Evolutionary conservation across 92 coral and sea anemone genomes (phyloP), one percentile per base, ranked within the genome.

Genomic region (Micromussa lordhowensis): DNA sequence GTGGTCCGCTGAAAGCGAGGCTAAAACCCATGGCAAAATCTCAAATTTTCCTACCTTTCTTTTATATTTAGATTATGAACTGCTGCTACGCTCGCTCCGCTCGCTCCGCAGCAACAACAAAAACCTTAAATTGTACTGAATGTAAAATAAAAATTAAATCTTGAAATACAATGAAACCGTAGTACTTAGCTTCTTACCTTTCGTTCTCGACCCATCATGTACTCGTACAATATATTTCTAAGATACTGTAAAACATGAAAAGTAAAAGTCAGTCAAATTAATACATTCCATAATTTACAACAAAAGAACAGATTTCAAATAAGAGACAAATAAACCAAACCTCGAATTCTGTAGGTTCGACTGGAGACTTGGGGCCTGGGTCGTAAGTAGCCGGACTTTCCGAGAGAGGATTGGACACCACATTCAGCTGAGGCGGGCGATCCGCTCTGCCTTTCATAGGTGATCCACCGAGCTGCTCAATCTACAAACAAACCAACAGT

Each of bases 191-290:
- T 14, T 29, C 36, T 32, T 32, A 98, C 99, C 98, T 92, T 92
- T 78, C 93, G 82, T 68, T 98, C 98, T 40, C 91, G 91, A 32
- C 99, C 99, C 99, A 98, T 98, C 99, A 98, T 98, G 92, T 94
- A 98, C 85, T 98, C 97, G 85, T 92, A 98, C 82, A 98, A 82
- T 68, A 98, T 96, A 89, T 98, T 98, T 86, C 98, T 93, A 71
- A 98, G 94, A 85, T 98, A 98, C 99, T 98, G 93, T 21, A 90
- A 90, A 53, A 35, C 19, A 1, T 77, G n/a, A 54, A 38, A 75
- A 74, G 19, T 2, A 22, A 53, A n/a, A 21, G 15, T 80, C 36
- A 22, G 26, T 13, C 77, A 28, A 34, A 5, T 10, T 10, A 34
- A 18, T 2, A 3, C 11, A 19, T 4, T 2, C 21, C 17, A 66